phyloP scores from a whole-genome alignment of 1,140 invertebrate genomes.

The Homalodisca vitripennis region DNA sequence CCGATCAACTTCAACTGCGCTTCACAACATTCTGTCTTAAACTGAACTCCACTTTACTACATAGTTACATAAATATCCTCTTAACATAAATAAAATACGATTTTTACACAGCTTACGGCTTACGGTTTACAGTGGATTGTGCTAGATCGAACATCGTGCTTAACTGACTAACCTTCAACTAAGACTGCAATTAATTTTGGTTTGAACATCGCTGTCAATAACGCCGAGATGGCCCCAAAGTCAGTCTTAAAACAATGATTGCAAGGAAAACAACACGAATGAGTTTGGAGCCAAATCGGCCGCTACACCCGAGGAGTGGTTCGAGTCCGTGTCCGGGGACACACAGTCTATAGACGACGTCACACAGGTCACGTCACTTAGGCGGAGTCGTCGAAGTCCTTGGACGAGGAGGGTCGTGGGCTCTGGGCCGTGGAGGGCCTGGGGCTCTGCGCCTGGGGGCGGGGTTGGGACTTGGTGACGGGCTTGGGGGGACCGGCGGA shows the following conservation, averaged over 20 bases:
- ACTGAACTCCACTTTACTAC: not conserved
- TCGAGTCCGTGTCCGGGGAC: not conserved
- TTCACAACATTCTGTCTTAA: too few relatives aligned
- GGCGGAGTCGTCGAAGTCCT: conserved; percentile 25
- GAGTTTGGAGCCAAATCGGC: not conserved
- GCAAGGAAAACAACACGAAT: not conserved
- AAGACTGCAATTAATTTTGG: not conserved
- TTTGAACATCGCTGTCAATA: too few relatives aligned
- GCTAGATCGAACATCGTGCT: not conserved
- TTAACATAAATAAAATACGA: conserved; percentile 16
- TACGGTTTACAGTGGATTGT: not conserved
- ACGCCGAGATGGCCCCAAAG: not conserved
- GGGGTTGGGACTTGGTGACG: conserved; percentile 29
- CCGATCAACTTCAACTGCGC: not conserved
- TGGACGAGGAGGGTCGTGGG: conserved; percentile 38
- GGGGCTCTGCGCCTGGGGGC: conserved; percentile 38
- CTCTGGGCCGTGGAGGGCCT: conserved; percentile 50
- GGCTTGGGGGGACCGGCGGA: conserved; percentile 18
- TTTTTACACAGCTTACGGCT: too few relatives aligned
- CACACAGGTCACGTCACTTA: not conserved
- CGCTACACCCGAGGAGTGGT: too few relatives aligned
- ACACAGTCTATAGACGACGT: not conserved
- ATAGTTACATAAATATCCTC: not conserved
- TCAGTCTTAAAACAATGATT: not conserved
- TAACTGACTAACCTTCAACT: not conserved